Conservation (phyloP, 2,888 invertebrate genomes). For the Bimastos eiseni region DNA sequence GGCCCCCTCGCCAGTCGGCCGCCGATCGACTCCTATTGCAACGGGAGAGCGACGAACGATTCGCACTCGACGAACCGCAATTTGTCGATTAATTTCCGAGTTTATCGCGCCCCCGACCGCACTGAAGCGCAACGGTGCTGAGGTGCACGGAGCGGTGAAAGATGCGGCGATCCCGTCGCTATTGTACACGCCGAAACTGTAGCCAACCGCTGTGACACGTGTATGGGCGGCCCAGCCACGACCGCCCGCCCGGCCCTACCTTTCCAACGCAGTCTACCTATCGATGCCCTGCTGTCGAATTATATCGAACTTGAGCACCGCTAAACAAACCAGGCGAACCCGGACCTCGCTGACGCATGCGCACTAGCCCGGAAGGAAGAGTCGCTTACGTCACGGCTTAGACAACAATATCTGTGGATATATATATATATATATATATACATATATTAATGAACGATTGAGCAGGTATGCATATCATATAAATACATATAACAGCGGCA, state of each 20-base stretch:
- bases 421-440: background rate
- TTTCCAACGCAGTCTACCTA: background rate
- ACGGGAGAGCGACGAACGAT: background rate
- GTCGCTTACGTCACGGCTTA: background rate
- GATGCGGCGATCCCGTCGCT: background rate
- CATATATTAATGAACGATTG: background rate
- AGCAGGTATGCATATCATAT: background rate
- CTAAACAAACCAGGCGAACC: background rate
- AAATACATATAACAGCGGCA: too few species aligned
- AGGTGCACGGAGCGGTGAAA: background rate
- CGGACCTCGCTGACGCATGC: background rate
- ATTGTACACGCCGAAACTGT: background rate
- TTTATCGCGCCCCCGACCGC: background rate
- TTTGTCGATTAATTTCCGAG: constrained; percentile 17
- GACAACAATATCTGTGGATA: background rate
- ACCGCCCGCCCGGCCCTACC: background rate
- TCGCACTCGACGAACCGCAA: background rate
- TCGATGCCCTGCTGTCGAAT: background rate
- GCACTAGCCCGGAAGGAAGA: background rate
- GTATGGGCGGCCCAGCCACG: background rate
- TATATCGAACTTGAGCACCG: background rate
- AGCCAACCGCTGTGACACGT: constrained; percentile 13
- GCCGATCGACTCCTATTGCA: background rate
- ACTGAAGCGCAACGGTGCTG: background rate
- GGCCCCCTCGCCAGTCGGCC: background rate